Base-by-base conservation (phyloP, 2,888 invertebrate species). In the Cylloceria caligata region DNA sequence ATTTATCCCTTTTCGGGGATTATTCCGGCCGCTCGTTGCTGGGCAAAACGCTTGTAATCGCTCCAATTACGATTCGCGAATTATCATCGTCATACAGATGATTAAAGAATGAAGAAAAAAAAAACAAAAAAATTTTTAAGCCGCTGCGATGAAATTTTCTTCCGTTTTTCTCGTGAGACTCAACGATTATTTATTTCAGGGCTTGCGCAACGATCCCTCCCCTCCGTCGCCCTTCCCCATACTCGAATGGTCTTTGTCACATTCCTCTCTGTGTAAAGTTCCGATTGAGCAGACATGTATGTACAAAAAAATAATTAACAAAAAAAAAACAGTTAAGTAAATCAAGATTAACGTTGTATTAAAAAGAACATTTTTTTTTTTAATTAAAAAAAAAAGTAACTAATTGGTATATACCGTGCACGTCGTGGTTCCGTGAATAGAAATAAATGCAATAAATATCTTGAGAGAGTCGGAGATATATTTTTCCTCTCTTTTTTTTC, bases 211-310 rank as follows among this genome's bases (percentile, higher is more conserved):
- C 36, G 45, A 47, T 45, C 45, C n/a, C 60, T 45, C 45, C n/a
- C 60, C 34, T 30, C 27, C 2, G 16, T 55, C 13, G 16, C 36
- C 36, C 62, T 42, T 60, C 68, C 64, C n/a, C 64, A 65, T 64
- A 69, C 47, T 69, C 64, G 57, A 78, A 78, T 65, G 49, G 74
- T 74, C 57, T 71, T 72, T 76, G 45, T 76, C 47, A 82, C 82
- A 82, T 82, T 82, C 82, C 82, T 82, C 30, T 57, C 52, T 45
- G 52, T 67, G 52, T 62, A 55, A 75, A 79, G 65, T 60, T 79
- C 30, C 64, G 62, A 64, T 57, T 30, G 42, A 36, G 60, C 52
- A 57, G n/a, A 67, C 69, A 55, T 71, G 47, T 34, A 64, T 57
- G 57, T 57, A 65, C 52, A 67, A 49, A 71, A 39, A 60, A 16